Conservation (phyloP, 1,140 invertebrate species). For the Leptoteleia sp. region DNA sequence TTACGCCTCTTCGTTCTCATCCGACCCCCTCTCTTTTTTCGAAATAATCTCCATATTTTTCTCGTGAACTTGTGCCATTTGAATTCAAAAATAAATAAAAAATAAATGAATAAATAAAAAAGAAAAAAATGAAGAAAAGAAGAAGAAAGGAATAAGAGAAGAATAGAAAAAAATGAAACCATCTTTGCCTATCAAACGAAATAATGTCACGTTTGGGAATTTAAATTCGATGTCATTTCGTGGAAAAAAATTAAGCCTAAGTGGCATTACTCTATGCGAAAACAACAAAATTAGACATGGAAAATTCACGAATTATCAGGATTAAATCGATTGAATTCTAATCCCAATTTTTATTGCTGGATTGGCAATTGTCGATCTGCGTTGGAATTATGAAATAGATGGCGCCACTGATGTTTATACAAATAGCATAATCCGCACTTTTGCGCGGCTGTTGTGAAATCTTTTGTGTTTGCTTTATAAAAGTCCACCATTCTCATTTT, state of each 20-base stretch:
- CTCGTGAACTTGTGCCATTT: slow-evolving; percentile 67
- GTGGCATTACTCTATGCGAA: slow-evolving; percentile 46
- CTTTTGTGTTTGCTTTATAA: slow-evolving; percentile 41
- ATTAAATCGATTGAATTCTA: slow-evolving; percentile 8
- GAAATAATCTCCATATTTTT: slow-evolving; percentile 45
- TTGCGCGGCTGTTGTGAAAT: slow-evolving; percentile 50
- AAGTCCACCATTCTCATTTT: slow-evolving; percentile 44
- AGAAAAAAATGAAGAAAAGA: slow-evolving; percentile 22
- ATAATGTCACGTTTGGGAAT: slow-evolving; percentile 66
- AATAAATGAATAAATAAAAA: slow-evolving; percentile 31
- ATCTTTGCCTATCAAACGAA: slow-evolving; percentile 55
- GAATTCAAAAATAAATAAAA: slow-evolving; percentile 56
- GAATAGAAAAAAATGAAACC: slow-evolving; percentile 30
- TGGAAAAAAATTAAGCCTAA: slow-evolving; percentile 40
- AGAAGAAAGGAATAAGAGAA: slow-evolving; percentile 27
- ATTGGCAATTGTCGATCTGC: slow-evolving; percentile 36
- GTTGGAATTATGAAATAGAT: slow-evolving; percentile 40
- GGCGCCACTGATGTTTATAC: slow-evolving; percentile 62
- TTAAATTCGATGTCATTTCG: slow-evolving; percentile 47
- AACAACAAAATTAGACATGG: slow-evolving; percentile 35
- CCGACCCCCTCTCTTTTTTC: slow-evolving; percentile 29
- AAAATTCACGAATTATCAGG: background rate
- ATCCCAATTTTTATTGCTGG: slow-evolving; percentile 19
- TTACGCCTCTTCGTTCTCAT: slow-evolving; percentile 52
- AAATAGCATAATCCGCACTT: slow-evolving; percentile 50